Evolutionary conservation across 2,113 vertebrate species (phyloP).

Genomic region (Neotoma lepida): DNA sequence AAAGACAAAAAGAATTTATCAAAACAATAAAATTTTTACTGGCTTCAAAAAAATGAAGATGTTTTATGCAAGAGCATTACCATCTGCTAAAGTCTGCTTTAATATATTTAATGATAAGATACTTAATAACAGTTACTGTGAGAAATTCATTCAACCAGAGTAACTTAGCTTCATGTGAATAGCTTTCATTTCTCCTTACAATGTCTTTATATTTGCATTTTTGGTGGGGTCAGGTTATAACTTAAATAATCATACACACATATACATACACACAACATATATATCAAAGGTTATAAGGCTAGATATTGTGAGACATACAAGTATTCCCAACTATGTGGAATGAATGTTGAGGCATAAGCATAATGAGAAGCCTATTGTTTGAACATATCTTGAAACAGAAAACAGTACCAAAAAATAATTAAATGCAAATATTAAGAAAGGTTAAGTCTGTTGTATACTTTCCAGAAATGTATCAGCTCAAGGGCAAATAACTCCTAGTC

Average conservation of each 20-base stretch:
- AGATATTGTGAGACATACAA: neutral
- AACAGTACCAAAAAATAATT: neutral
- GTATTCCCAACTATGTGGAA: neutral
- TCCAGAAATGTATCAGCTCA: neutral
- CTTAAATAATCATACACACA: neutral
- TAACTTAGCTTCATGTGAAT: neutral
- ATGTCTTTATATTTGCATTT: neutral
- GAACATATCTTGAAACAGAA: neutral
- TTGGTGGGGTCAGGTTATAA: neutral
- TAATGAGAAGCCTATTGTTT: no score
- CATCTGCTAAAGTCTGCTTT: neutral
- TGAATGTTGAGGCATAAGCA: neutral
- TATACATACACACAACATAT: neutral
- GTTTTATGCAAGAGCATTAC: neutral
- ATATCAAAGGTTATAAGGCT: neutral
- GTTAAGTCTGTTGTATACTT: neutral
- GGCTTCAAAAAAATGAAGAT: neutral
- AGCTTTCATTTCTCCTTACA: neutral
- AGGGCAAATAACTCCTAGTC: neutral
- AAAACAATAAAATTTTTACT: neutral
- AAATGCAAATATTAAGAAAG: neutral
- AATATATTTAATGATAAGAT: neutral
- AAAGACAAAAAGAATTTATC: conserved; percentile 28
- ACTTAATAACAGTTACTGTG: neutral
- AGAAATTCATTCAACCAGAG: neutral